Evolutionary conservation across 2,888 invertebrate species (phyloP).

Genomic region (Operophtera brumata): DNA sequence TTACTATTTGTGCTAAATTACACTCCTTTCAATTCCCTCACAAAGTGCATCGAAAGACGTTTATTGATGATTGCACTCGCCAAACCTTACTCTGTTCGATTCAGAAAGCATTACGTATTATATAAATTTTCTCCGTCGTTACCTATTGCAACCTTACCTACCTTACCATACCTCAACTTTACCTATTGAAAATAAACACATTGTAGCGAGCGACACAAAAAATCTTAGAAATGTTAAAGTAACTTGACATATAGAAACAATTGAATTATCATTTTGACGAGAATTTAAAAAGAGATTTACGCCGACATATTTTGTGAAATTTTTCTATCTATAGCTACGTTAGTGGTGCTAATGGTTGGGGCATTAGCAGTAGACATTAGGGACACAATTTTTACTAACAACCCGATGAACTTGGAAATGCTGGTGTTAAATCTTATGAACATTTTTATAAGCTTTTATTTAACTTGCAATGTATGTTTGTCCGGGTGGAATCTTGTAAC

Average conservation of each 20-base stretch:
- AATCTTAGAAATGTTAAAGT: conserved; percentile 12
- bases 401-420: conserved; percentile 3
- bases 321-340: conserved; percentile 13
- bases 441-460: no score
- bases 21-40: conserved; percentile 36
- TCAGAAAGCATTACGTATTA: conserved; percentile 23
- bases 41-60: conserved; percentile 34
- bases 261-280: conserved; percentile 11
- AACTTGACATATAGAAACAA: conserved; percentile 7
- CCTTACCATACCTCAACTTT: conserved; percentile 9
- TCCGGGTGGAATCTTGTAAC: no score
- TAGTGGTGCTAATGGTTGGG: conserved; percentile 25
- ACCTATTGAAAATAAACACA: conserved; percentile 31
- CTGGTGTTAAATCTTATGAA: background rate
- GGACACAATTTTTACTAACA: conserved; percentile 13
- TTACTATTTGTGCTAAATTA: conserved; percentile 33
- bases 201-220: conserved; percentile 19
- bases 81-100: conserved; percentile 22
- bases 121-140: conserved; percentile 16
- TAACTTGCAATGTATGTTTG: no score
- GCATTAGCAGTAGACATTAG: conserved; percentile 19
- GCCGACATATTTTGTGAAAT: conserved; percentile 13
- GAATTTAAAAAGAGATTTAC: background rate
- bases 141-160: conserved; percentile 18
- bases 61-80: conserved; percentile 37